Evolutionary conservation across 2,888 invertebrate genomes (phyloP).

Genomic region (Epistrophe eligans): DNA sequence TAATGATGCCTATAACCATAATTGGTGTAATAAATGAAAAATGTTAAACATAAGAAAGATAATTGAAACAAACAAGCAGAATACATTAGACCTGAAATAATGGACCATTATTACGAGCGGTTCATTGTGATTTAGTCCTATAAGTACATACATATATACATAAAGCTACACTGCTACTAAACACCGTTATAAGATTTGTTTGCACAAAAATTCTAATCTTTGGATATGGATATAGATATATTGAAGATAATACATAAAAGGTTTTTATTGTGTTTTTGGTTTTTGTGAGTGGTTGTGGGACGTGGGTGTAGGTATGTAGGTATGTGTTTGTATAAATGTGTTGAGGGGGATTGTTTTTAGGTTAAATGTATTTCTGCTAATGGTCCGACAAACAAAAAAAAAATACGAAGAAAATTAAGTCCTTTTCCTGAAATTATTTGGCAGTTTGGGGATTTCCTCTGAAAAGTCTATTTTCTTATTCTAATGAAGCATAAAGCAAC

Average conservation of each 20-base stretch:
- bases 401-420: constrained; percentile 12
- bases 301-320: too few relatives aligned
- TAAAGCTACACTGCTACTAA: not conserved
- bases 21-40: constrained; percentile 45
- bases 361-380: constrained; percentile 20
- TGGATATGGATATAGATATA: not conserved
- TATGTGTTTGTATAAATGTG: not conserved
- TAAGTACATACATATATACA: too few relatives aligned
- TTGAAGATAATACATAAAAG: constrained; percentile 32
- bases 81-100: constrained; percentile 39
- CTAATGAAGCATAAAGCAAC: constrained; percentile 26
- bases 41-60: constrained; percentile 44
- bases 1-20: constrained; percentile 39
- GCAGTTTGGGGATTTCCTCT: not conserved
- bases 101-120: constrained; percentile 42
- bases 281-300: not conserved
- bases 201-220: constrained; percentile 14
- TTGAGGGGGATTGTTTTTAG: not conserved
- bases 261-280: constrained; percentile 17
- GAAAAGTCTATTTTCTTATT: not conserved
- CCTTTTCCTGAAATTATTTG: constrained; percentile 15
- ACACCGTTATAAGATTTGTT: constrained; percentile 23
- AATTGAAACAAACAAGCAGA: constrained; percentile 46
- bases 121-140: constrained; percentile 37
- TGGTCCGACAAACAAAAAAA: not conserved